Evolutionary conservation across 2,797 vertebrate species (phyloP).

Genomic region (Mionectes olivaceus): DNA sequence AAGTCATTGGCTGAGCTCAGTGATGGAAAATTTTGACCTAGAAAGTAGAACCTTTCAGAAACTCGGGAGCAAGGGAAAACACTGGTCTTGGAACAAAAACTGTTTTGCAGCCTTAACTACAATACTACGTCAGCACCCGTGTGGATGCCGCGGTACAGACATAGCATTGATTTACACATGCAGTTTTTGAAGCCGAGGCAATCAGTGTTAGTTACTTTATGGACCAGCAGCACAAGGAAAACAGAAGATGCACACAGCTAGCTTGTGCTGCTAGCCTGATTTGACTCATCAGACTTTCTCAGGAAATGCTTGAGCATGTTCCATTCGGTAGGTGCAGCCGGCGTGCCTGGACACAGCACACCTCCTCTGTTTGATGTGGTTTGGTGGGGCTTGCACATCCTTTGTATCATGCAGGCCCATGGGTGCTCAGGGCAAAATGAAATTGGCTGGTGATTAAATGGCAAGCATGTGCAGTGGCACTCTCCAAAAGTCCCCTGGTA

Average conservation of each 20-base stretch:
- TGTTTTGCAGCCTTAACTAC: constrained; percentile 40
- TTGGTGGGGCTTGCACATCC: background rate
- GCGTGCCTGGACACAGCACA: constrained; percentile 52
- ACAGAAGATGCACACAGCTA: constrained; percentile 18
- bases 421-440: background rate
- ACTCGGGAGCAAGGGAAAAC: constrained; percentile 74
- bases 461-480: background rate
- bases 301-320: constrained; percentile 65
- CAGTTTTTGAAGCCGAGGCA: background rate
- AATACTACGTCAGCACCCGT: background rate
- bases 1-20: constrained; percentile 76
- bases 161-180: background rate
- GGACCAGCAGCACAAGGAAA: constrained; percentile 27
- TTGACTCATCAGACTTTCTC: constrained; percentile 62
- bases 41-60: constrained; percentile 79
- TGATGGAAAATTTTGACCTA: constrained; percentile 82
- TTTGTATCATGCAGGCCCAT: background rate
- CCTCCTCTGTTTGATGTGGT: constrained; percentile 43
- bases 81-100: constrained; percentile 28
- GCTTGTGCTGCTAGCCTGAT: constrained; percentile 27
- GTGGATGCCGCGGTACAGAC: background rate
- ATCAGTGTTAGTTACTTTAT: constrained; percentile 44
- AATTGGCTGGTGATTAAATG: background rate
- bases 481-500: background rate
- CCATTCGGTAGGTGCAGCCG: constrained; percentile 45